Evolutionary conservation across 2,113 vertebrate species (phyloP), one percentile per base, ranked within the genome.

Genomic region (Erythrocebus patas): DNA sequence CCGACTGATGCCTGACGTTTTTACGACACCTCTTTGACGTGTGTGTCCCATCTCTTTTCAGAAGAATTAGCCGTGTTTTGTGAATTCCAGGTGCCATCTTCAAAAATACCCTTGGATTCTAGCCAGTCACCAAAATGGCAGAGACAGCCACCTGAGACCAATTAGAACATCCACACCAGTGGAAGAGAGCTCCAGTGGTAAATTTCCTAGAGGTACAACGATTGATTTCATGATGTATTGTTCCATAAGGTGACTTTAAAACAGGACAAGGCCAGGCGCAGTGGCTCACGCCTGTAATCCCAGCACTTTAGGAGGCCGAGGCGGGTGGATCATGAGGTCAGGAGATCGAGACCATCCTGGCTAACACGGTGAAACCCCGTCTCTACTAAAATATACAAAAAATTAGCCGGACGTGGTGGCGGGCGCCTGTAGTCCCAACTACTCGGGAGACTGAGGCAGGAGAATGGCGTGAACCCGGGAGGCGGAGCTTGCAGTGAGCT

Each of bases 191-290:
- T 99, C 99, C 57, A 99, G 99, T 55, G 99, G 99, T 23, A 99
- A 99, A 98, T 99, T 99, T 98, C 99, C 99, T 94, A 98, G 99
- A 97, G 99, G 99, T 98, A 99, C 99, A 97, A 99, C 99, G 4
- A 99, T 99, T 48, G 99, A 99, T 99, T 99, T 99, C 98, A 99
- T 99, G 99, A 99, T 99, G 99, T 99, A 99, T 98, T 99, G 99
- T 43, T 99, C 99, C 94, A 99, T 99, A 99, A 98, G 99, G 97
- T 99, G 98, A 99, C 97, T 97, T 92, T 95, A 73, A 72, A 52
- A 59, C 93, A 90, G 97, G 97, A 68, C 52, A 98, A 83, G 48
- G 48, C 48, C 48, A 3, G 48, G 48, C 48, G 3, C 48, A 3
- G 48, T 13, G 12, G 8, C 45, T 45, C 45, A 45, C 45, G 45